phyloP scores from a whole-genome alignment of 2,797 vertebrate genomes.

The Cirrhinus molitorella region DNA sequence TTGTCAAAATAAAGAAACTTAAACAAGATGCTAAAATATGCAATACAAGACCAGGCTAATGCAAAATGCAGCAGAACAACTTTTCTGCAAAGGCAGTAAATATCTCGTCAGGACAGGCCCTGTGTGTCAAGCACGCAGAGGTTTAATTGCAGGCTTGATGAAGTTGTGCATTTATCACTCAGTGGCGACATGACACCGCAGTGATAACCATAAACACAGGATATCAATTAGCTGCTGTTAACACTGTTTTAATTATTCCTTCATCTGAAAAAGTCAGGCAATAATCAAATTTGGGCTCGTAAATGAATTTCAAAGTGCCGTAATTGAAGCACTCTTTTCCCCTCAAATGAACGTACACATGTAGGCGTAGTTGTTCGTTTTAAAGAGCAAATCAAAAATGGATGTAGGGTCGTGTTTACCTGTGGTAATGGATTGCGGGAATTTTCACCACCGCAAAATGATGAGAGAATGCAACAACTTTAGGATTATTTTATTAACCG shows the following conservation, averaged over 20 bases:
- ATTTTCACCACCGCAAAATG: conserved; percentile 33
- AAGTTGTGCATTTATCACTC: conserved; percentile 57
- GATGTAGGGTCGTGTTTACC: conserved; percentile 59
- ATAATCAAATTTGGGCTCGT: conserved; percentile 63
- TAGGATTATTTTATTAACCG: conserved; percentile 39
- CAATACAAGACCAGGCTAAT: conserved; percentile 6
- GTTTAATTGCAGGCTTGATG: conserved; percentile 72
- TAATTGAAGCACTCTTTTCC: conserved; percentile 61
- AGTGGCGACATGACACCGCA: conserved; percentile 56
- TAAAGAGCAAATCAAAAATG: conserved; percentile 59
- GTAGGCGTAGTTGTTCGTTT: conserved; percentile 49
- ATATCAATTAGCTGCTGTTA: conserved; percentile 64
- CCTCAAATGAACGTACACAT: conserved; percentile 54
- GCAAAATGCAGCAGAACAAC: conserved; percentile 17
- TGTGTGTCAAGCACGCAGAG: conserved; percentile 68
- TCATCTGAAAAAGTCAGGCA: conserved; percentile 62
- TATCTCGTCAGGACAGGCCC: conserved; percentile 33
- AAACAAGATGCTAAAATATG: conserved; percentile 37
- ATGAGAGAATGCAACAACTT: conserved; percentile 14
- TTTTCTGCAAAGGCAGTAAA: conserved; percentile 27
- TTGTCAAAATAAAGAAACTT: conserved; percentile 13
- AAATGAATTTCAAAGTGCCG: conserved; percentile 66
- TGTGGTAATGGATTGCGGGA: conserved; percentile 55
- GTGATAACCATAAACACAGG: conserved; percentile 60
- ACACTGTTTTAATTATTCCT: conserved; percentile 60